phyloP scores from a whole-genome alignment of 2,113 vertebrate genomes.

The Aptenodytes forsteri region DNA sequence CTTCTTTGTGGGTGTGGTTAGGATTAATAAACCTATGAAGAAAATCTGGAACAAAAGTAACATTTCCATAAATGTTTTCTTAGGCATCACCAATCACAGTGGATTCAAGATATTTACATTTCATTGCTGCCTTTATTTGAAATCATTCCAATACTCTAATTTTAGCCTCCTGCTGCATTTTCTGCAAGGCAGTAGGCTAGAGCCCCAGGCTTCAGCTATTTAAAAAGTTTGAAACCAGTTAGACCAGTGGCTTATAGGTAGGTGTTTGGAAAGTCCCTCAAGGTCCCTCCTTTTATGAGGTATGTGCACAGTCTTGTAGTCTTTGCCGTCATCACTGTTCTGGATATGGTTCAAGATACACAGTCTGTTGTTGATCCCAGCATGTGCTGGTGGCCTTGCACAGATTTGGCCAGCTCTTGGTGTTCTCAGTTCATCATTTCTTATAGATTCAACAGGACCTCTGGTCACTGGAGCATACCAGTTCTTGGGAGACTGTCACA shows the following conservation, averaged over 20 bases:
- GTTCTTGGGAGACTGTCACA: background rate
- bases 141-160: background rate
- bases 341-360: background rate
- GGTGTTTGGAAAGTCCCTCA: background rate
- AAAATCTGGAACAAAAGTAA: background rate
- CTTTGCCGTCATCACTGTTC: background rate
- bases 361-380: background rate
- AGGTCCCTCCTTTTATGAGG: background rate
- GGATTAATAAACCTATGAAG: background rate
- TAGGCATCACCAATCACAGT: background rate
- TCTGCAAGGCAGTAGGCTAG: background rate
- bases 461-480: background rate
- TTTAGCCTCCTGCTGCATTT: background rate
- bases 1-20: background rate
- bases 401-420: background rate
- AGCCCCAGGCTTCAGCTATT: background rate
- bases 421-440: background rate
- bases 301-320: background rate
- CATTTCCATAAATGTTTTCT: background rate
- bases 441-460: background rate
- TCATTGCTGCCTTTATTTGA: background rate
- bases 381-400: background rate
- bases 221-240: background rate
- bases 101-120: background rate
- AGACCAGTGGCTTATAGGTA: background rate